phyloP scores from a whole-genome alignment of 2,888 invertebrate species.

The Sipha maydis region DNA sequence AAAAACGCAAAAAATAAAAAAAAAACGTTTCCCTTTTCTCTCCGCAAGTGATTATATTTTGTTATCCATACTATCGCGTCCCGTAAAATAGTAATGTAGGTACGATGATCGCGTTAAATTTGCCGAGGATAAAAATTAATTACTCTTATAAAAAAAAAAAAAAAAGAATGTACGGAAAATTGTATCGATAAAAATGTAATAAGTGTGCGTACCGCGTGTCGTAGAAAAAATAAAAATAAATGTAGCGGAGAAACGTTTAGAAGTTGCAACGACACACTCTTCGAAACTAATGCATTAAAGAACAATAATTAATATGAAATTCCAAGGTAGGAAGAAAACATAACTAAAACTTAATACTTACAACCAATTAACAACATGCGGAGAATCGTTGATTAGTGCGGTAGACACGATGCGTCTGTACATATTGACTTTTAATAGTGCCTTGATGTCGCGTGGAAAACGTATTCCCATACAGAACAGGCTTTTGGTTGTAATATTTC shows the following conservation, averaged over 20 bases:
- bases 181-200: neutral
- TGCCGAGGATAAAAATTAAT: neutral
- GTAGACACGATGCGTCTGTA: neutral
- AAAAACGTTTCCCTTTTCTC: neutral
- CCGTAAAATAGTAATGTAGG: neutral
- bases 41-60: neutral
- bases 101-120: neutral
- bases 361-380: conserved; percentile 51
- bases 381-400: conserved; percentile 40
- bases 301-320: conserved; percentile 33
- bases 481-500: neutral
- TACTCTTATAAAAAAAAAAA: neutral
- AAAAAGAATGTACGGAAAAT: neutral
- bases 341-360: conserved; percentile 21
- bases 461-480: neutral
- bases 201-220: neutral
- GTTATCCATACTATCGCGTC: neutral
- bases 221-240: neutral
- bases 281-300: conserved; percentile 36
- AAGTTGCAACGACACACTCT: neutral
- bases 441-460: neutral
- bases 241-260: neutral
- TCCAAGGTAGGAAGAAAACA: neutral
- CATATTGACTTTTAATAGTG: neutral
- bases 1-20: no score